These are phyloP conservation scores for Thumatha senex DNA, from an alignment of 2,888 invertebrate species.

Conservation along the genomic window DNA sequence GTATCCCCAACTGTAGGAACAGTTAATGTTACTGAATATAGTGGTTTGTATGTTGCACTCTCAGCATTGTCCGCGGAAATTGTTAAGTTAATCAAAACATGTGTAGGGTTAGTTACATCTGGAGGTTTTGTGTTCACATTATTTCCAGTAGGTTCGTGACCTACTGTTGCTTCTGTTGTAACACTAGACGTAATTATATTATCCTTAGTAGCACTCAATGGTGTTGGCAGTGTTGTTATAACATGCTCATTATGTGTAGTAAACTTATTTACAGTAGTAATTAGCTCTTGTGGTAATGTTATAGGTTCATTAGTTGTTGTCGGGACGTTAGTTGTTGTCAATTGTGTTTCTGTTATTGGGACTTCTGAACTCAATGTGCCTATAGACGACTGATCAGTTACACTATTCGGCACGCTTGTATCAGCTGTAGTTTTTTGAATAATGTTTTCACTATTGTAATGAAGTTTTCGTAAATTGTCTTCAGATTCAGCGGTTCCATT, in stretches of 20 bases:
- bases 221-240: conserved; percentile 46
- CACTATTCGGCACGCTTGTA: conserved; percentile 1
- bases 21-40: conserved; percentile 91
- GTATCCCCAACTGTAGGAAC: conserved; percentile 86
- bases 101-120: conserved; percentile 77
- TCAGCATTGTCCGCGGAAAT: conserved; percentile 87
- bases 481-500: conserved; percentile 57
- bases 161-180: conserved; percentile 34
- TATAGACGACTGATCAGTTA: not conserved
- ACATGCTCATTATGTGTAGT: conserved; percentile 56
- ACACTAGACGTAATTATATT: conserved; percentile 31
- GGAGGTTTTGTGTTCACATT: conserved; percentile 58
- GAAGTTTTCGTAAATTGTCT: conserved; percentile 55
- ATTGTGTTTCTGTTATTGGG: conserved; percentile 3
- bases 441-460: conserved; percentile 56
- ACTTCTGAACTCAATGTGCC: not conserved
- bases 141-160: conserved; percentile 48
- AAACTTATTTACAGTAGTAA: conserved; percentile 48
- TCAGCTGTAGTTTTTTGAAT: conserved; percentile 11
- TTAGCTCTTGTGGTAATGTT: conserved; percentile 30
- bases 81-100: conserved; percentile 91
- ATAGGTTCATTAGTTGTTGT: conserved; percentile 26
- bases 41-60: conserved; percentile 80
- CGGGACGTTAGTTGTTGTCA: conserved; percentile 5
- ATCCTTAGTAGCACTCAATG: conserved; percentile 51